Conservation (phyloP, 2,888 invertebrate genomes). For the Lathronympha strigana region DNA sequence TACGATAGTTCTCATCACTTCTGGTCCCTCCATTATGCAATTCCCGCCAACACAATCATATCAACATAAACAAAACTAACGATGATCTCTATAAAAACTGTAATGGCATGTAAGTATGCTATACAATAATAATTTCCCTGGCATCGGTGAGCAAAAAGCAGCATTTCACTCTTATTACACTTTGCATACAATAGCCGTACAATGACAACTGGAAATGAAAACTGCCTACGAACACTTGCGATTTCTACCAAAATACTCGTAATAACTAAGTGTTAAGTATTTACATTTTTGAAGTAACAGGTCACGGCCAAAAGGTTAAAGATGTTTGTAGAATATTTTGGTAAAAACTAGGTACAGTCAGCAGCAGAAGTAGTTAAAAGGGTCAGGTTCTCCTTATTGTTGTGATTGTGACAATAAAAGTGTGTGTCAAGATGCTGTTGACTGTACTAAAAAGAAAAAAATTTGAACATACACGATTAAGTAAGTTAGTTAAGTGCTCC, state of each 20-base stretch:
- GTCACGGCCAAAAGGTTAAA: background rate
- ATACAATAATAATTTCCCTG: conserved; percentile 18
- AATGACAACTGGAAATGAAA: conserved; percentile 33
- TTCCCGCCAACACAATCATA: background rate
- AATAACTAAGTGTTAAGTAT: background rate
- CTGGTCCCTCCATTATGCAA: background rate
- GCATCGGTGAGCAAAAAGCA: conserved; percentile 26
- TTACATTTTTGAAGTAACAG: background rate
- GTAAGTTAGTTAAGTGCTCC: too few relatives aligned
- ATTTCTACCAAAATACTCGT: conserved; percentile 34
- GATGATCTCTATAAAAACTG: conserved; percentile 1
- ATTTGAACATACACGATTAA: too few relatives aligned
- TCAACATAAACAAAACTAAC: background rate
- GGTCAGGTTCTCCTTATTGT: too few relatives aligned
- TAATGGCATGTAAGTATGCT: conserved; percentile 11
- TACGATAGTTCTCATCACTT: too few relatives aligned
- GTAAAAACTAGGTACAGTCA: background rate
- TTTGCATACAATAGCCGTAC: conserved; percentile 38
- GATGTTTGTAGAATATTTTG: background rate
- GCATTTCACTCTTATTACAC: conserved; percentile 40
- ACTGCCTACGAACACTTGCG: conserved; percentile 11
- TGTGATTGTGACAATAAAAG: too few relatives aligned
- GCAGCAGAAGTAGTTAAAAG: too few relatives aligned
- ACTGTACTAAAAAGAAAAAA: too few relatives aligned
- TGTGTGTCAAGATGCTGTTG: too few relatives aligned